Evolutionary conservation across 2,797 vertebrate genomes (phyloP).

Genomic region (Heterohyrax brucei): DNA sequence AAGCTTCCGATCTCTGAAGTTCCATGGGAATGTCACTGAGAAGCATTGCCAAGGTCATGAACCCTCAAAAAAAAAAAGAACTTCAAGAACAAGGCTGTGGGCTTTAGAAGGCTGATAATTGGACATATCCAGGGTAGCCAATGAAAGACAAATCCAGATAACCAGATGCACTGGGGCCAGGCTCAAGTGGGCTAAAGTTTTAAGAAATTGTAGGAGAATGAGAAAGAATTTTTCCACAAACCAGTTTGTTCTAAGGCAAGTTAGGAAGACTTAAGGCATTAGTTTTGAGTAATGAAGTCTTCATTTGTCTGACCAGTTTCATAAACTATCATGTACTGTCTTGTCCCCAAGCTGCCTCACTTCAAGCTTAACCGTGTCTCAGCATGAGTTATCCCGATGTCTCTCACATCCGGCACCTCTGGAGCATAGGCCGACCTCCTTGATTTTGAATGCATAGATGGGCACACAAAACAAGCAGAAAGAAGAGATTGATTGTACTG

Average conservation of each 20-base stretch:
- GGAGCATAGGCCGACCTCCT: rapidly evolving
- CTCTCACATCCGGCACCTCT: neutral
- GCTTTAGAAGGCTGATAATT: neutral
- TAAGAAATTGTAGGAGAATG: conserved; percentile 55
- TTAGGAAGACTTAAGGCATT: conserved; percentile 1
- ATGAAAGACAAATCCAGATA: neutral
- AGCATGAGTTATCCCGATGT: rapidly evolving
- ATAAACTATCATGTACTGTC: neutral
- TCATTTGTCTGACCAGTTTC: neutral
- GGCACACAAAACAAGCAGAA: neutral
- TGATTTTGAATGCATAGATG: neutral
- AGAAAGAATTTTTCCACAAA: neutral
- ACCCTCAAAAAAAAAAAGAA: neutral
- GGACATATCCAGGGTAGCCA: neutral
- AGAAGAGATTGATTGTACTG: neutral
- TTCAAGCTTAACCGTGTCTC: neutral
- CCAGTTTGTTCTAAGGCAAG: neutral
- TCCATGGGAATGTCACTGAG: neutral
- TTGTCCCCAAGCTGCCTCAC: neutral
- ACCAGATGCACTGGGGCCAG: neutral
- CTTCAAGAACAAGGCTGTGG: neutral
- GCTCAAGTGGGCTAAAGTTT: neutral
- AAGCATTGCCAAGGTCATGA: neutral
- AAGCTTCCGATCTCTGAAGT: neutral
- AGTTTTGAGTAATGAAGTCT: neutral